Conservation (phyloP, 2,113 vertebrate species). For the Lophura nycthemera region DNA sequence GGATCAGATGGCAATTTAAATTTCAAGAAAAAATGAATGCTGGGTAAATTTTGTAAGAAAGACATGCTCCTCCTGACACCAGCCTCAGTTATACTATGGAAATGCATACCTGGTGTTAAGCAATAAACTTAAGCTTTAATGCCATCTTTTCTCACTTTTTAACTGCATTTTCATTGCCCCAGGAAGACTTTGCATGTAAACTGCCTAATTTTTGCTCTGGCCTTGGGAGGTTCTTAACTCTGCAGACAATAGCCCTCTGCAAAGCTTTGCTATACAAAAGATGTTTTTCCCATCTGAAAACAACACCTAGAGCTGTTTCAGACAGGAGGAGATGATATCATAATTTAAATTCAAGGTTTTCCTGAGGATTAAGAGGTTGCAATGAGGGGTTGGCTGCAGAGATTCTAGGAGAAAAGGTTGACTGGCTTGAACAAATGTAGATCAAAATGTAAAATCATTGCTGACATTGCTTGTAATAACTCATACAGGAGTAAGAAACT, state of each 20-base stretch:
- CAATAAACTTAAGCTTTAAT: not conserved
- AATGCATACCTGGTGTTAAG: not conserved
- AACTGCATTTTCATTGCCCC: not conserved
- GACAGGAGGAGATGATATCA: not conserved
- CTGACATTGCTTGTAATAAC: not conserved
- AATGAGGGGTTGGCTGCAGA: not conserved
- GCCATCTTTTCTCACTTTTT: constrained; percentile 15
- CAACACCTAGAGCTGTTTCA: not conserved
- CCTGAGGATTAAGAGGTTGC: not conserved
- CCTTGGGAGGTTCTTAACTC: not conserved
- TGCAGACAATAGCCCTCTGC: not conserved
- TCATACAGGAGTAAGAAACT: not conserved
- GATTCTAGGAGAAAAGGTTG: not conserved
- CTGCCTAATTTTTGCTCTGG: constrained; percentile 15
- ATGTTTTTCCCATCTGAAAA: not conserved
- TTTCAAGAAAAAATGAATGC: not conserved
- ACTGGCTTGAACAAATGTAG: not conserved
- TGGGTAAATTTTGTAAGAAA: not conserved
- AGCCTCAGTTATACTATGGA: not conserved
- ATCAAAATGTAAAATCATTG: not conserved
- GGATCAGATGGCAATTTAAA: not conserved
- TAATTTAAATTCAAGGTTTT: constrained; percentile 16
- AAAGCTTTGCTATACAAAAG: not conserved
- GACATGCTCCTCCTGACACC: not conserved
- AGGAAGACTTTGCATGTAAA: not conserved